A percentile compares a stretch with the other conserved stretches of the same genome.
phyloP scores from a whole-genome alignment of 2,113 vertebrate species.

The Chitala chitala region DNA sequence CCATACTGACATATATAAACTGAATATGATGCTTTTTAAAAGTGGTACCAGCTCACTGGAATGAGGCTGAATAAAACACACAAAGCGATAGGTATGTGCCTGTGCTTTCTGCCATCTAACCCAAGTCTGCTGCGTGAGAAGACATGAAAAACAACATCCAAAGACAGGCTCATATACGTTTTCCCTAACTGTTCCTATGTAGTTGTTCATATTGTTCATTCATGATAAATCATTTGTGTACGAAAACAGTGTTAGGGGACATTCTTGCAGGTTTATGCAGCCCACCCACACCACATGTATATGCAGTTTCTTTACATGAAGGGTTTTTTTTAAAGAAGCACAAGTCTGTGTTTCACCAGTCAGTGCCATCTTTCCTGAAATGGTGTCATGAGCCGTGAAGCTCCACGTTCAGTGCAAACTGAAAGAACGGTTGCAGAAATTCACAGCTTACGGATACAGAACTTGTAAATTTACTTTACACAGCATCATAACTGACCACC shows the following conservation, averaged over 20 bases:
- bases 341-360: neutral
- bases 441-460: slow-evolving; percentile 11
- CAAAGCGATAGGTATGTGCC: no score
- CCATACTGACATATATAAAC: no score
- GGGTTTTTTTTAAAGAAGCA: slow-evolving; percentile 7
- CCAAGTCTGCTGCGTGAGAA: no score
- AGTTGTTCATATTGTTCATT: slow-evolving; percentile 1
- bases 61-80: no score
- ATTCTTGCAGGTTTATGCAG: neutral
- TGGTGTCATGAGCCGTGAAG: slow-evolving; percentile 5
- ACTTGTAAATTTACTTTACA: slow-evolving; percentile 10
- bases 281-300: neutral
- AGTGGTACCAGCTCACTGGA: no score
- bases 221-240: neutral
- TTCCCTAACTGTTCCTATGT: neutral
- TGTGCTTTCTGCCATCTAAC: no score
- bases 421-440: slow-evolving; percentile 16
- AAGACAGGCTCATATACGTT: neutral
- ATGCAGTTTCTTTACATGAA: slow-evolving; percentile 2
- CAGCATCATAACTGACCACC: slow-evolving; percentile 13
- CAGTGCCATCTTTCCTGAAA: slow-evolving; percentile 12
- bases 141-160: no score
- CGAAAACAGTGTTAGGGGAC: neutral
- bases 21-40: no score
- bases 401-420: neutral